These are phyloP conservation scores for Acromyrmex heyeri DNA, from an alignment of 1,140 invertebrate species.

Conservation along the genomic window DNA sequence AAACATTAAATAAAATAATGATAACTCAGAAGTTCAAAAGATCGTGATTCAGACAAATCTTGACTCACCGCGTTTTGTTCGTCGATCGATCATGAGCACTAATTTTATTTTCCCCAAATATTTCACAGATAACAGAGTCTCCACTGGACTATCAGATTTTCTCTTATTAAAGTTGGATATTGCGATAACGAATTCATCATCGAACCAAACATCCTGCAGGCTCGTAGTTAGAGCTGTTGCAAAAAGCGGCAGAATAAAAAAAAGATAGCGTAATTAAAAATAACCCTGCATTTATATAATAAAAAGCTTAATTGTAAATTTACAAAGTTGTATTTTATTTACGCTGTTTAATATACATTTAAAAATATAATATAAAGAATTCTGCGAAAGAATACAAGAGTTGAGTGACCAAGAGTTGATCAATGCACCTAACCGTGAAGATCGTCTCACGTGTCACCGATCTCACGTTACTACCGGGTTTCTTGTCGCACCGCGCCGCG, in stretches of 20 bases:
- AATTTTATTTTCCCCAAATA: slow-evolving; percentile 90
- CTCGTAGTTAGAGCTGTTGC: slow-evolving; percentile 87
- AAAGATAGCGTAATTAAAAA: slow-evolving; percentile 22
- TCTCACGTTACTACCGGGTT: slow-evolving; percentile 70
- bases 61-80: slow-evolving; percentile 88
- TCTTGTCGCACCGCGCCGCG: slow-evolving; percentile 65
- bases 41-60: background rate
- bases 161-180: slow-evolving; percentile 89
- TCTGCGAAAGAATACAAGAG: slow-evolving; percentile 23
- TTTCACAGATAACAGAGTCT: slow-evolving; percentile 90
- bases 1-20: slow-evolving; percentile 21
- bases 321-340: background rate
- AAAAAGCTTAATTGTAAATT: background rate
- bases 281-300: background rate
- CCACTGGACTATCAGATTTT: slow-evolving; percentile 83
- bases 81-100: slow-evolving; percentile 89
- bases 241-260: slow-evolving; percentile 59
- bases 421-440: slow-evolving; percentile 16
- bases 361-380: background rate
- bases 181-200: slow-evolving; percentile 88
- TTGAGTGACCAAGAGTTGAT: slow-evolving; percentile 60
- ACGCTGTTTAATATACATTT: background rate
- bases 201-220: slow-evolving; percentile 88
- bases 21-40: background rate
- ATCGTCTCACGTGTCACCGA: slow-evolving; percentile 38